phyloP scores from a whole-genome alignment of 64 coral and sea anemone species.

The Actinia equina region DNA sequence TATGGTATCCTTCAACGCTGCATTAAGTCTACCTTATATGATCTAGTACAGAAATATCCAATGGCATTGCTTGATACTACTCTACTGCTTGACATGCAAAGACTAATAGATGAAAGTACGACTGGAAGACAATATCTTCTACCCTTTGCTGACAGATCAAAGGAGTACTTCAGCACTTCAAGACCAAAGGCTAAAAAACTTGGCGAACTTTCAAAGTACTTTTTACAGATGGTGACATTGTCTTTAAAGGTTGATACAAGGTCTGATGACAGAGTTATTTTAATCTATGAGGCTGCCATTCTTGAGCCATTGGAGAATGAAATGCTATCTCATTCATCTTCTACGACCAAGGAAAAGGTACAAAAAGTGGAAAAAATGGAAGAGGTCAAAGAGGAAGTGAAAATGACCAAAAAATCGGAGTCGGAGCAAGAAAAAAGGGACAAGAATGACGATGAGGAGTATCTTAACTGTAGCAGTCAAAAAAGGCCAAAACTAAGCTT shows the following conservation, averaged over 20 bases:
- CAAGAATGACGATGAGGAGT: neutral
- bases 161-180: conserved; percentile 2
- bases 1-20: neutral
- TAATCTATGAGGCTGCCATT: conserved; percentile 25
- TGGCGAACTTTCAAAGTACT: conserved; percentile 7
- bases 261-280: conserved; percentile 3
- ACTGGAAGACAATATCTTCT: neutral
- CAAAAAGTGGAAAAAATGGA: neutral
- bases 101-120: neutral
- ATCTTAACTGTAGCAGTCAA: neutral
- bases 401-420: neutral
- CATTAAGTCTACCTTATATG: neutral
- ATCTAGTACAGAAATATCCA: neutral
- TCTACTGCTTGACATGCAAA: conserved; percentile 5
- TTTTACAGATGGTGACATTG: neutral
- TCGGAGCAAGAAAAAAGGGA: neutral
- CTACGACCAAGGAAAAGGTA: neutral
- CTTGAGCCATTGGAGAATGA: conserved; percentile 16
- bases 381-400: neutral
- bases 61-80: neutral
- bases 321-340: neutral
- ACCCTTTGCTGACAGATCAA: conserved; percentile 7
- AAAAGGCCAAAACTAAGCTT: neutral
- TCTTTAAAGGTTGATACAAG: neutral
- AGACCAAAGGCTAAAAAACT: conserved; percentile 3